These are phyloP conservation scores for Thalassaphorura encarpata DNA, from an alignment of 1,140 invertebrate species.

Conservation along the genomic window DNA sequence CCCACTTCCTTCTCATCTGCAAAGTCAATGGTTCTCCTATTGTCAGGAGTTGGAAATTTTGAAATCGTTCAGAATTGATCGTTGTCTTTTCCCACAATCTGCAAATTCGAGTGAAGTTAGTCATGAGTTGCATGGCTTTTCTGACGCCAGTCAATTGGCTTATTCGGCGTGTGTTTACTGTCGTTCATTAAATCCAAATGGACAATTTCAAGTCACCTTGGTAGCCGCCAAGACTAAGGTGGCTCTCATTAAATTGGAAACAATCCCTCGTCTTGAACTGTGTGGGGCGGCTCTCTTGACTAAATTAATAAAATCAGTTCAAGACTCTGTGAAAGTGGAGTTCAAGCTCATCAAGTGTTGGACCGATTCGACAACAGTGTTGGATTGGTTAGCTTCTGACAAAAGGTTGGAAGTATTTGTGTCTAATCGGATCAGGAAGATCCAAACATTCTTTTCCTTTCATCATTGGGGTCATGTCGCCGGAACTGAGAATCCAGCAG, in stretches of 20 bases:
- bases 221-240: slow-evolving; percentile 30
- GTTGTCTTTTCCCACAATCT: not conserved
- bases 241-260: slow-evolving; percentile 28
- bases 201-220: not conserved
- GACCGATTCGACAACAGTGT: not conserved
- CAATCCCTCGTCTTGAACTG: slow-evolving; percentile 34
- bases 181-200: no score
- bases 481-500: slow-evolving; percentile 1
- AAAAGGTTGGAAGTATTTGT: not conserved
- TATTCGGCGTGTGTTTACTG: slow-evolving; percentile 6
- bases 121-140: slow-evolving; percentile 2
- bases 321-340: not conserved
- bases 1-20: slow-evolving; percentile 9
- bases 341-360: no score
- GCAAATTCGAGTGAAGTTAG: not conserved
- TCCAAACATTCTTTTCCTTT: not conserved
- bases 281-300: slow-evolving; percentile 34
- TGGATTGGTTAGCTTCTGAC: not conserved
- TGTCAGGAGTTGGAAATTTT: not conserved
- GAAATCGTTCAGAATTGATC: not conserved
- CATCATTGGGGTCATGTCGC: not conserved
- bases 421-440: not conserved
- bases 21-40: slow-evolving; percentile 24
- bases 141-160: not conserved
- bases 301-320: slow-evolving; percentile 10